These are phyloP conservation scores for Condylura cristata DNA, from an alignment of 2,113 vertebrate species.

Conservation along the genomic window DNA sequence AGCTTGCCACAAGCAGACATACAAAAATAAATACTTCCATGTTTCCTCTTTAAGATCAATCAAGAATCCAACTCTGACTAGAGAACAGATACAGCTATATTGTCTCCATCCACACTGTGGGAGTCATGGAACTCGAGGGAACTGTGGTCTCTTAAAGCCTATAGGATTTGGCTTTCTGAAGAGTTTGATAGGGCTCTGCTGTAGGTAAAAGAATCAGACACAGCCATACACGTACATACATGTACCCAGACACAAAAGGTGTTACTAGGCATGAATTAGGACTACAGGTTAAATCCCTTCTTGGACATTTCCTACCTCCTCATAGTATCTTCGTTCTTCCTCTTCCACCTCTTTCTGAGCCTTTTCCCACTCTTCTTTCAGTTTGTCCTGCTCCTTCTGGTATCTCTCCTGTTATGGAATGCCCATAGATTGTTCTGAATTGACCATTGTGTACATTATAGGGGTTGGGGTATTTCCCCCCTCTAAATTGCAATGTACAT, in stretches of 20 bases:
- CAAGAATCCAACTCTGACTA: not conserved
- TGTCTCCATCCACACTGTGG: not conserved
- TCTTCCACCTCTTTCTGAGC: constrained; percentile 97
- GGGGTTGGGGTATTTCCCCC: not conserved
- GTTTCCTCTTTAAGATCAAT: not conserved
- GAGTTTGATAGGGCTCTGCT: not conserved
- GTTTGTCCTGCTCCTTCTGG: constrained; percentile 94
- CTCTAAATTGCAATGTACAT: not conserved
- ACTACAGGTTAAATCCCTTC: not conserved
- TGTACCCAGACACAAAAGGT: not conserved
- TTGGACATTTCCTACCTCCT: constrained; percentile 90
- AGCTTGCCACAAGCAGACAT: not conserved
- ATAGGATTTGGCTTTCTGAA: not conserved
- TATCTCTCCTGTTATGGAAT: constrained; percentile 92
- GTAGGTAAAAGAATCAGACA: not conserved
- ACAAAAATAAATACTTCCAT: not conserved
- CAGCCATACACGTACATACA: too few relatives aligned
- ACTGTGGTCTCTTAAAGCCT: not conserved
- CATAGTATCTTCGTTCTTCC: constrained; percentile 95
- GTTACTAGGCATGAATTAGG: not conserved
- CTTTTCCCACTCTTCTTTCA: constrained; percentile 97
- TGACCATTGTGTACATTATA: not conserved
- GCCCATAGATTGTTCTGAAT: not conserved
- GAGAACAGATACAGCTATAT: not conserved
- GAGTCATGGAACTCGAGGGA: not conserved